A percentile compares a stretch with the other conserved stretches of the same genome.
phyloP scores from a whole-genome alignment of 1,140 invertebrate species.

The Limonius californicus region DNA sequence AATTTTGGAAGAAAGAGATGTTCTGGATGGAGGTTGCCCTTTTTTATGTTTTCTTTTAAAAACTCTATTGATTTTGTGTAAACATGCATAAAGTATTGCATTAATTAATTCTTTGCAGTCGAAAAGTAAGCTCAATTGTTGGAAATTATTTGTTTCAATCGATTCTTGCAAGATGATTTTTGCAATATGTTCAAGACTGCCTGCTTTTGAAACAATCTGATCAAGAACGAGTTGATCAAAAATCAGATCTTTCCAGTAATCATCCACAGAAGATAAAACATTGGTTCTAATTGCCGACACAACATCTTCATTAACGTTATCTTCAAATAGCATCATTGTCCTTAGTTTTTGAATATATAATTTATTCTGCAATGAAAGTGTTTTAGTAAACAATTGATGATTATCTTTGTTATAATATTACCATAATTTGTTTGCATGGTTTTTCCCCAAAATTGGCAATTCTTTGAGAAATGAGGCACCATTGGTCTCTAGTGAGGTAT shows the following conservation, averaged over 20 bases:
- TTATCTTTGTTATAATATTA: too few species aligned
- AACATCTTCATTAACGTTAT: constrained; percentile 31
- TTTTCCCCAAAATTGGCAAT: constrained; percentile 45
- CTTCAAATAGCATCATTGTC: constrained; percentile 34
- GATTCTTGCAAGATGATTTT: constrained; percentile 26
- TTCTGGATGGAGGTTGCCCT: not conserved
- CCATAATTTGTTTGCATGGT: constrained; percentile 41
- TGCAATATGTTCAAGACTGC: constrained; percentile 13
- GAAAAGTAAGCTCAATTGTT: constrained; percentile 6
- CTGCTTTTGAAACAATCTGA: constrained; percentile 29
- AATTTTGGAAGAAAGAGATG: not conserved
- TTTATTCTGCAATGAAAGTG: constrained; percentile 38
- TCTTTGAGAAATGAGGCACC: constrained; percentile 42
- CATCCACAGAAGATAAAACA: constrained; percentile 30
- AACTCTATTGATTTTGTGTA: not conserved
- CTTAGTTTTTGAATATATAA: constrained; percentile 40
- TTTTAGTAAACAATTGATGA: too few species aligned
- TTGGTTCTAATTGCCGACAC: constrained; percentile 28
- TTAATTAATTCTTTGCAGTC: not conserved
- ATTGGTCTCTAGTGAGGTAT: constrained; percentile 39
- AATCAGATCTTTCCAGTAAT: constrained; percentile 34
- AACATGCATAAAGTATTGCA: not conserved
- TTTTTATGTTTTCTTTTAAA: not conserved
- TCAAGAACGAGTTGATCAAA: constrained; percentile 35
- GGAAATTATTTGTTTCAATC: not conserved